These are phyloP conservation scores for Microctonus aethiopoides DNA, from an alignment of 2,888 invertebrate species.

Conservation along the genomic window DNA sequence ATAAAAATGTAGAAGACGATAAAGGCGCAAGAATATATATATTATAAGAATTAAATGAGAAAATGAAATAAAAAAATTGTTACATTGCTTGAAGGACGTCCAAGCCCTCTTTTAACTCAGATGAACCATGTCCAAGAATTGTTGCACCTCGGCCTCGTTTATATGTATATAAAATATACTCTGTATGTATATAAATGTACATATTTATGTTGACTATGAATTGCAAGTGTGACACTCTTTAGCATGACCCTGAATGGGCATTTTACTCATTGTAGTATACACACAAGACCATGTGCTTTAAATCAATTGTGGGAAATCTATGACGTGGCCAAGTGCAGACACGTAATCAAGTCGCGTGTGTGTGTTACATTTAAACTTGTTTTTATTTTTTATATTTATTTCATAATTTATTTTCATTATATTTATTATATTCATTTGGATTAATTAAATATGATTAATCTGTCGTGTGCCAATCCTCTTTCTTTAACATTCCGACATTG, in stretches of 20 bases:
- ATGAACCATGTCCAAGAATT: conserved; percentile 17
- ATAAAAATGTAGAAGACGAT: not conserved
- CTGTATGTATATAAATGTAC: no score
- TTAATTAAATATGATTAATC: conserved; percentile 6
- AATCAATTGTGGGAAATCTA: conserved; percentile 38
- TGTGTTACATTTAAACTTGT: conserved; percentile 13
- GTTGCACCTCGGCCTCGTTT: conserved; percentile 22
- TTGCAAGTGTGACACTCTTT: conserved; percentile 35
- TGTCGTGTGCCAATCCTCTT: not conserved
- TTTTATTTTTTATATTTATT: not conserved
- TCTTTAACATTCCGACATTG: not conserved
- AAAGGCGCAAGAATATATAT: not conserved
- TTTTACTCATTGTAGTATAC: not conserved
- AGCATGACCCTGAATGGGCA: conserved; percentile 40
- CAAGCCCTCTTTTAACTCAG: conserved; percentile 10
- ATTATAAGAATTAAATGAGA: not conserved
- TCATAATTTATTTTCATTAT: not conserved
- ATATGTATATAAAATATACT: no score
- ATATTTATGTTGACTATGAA: conserved; percentile 15
- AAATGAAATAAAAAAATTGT: conserved; percentile 5
- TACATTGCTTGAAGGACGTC: conserved; percentile 18
- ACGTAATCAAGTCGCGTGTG: conserved; percentile 11
- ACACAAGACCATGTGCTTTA: not conserved
- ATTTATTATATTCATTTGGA: not conserved
- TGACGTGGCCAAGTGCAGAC: conserved; percentile 25